Conservation (phyloP, 2,113 vertebrate genomes). For the Callipepla californica region DNA sequence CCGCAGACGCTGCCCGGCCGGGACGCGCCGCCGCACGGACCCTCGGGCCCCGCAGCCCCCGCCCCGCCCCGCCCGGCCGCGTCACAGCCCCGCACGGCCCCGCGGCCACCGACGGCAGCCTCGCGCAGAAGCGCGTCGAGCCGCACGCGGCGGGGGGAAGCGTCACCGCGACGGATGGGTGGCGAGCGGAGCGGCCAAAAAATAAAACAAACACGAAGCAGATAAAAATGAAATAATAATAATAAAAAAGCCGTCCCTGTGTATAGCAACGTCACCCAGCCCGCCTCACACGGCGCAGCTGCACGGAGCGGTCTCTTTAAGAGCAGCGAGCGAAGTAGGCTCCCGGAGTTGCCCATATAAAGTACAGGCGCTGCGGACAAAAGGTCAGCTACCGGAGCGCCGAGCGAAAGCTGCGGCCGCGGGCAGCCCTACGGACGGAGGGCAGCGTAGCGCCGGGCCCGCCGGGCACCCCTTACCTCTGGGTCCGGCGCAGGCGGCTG, state of each 20-base stretch:
- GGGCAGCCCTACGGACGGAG: too few species aligned
- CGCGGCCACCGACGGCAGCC: not conserved
- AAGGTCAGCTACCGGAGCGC: not conserved
- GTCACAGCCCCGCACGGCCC: too few species aligned
- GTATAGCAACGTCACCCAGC: not conserved
- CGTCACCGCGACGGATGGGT: fast-evolving
- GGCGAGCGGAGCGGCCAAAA: not conserved
- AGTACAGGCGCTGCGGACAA: slow-evolving; percentile 3
- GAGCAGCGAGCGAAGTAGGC: not conserved
- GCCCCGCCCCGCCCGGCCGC: too few species aligned
- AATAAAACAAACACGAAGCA: too few species aligned
- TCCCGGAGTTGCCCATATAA: not conserved
- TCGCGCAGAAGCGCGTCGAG: not conserved
- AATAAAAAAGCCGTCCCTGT: not conserved
- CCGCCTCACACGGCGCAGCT: not conserved
- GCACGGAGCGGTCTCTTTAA: slow-evolving; percentile 38
- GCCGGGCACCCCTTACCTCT: slow-evolving; percentile 80
- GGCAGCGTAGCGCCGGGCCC: too few species aligned
- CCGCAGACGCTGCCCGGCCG: not conserved
- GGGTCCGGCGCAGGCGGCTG: slow-evolving; percentile 89
- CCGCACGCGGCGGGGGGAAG: not conserved
- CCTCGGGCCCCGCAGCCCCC: not conserved
- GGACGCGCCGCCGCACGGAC: too few species aligned
- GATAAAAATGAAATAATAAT: too few species aligned
- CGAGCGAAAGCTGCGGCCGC: not conserved